Conservation (phyloP, 2,888 invertebrate species). For the Drosophila mulleri region DNA sequence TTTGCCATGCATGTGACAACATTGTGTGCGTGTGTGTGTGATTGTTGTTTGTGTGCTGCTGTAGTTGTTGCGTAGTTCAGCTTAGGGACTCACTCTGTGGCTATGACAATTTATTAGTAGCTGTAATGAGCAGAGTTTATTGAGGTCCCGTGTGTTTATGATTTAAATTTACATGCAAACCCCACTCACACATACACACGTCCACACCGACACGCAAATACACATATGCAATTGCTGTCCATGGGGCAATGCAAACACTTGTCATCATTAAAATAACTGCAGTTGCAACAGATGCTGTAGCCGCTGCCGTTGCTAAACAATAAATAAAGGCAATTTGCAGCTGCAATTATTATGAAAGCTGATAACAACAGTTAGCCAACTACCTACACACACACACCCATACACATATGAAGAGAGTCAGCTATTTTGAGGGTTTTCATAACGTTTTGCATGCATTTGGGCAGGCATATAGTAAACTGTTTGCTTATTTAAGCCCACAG, state of each 20-base stretch:
- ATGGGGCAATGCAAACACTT: constrained; percentile 71
- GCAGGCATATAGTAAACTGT: constrained; percentile 12
- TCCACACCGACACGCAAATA: not conserved
- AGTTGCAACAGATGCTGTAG: constrained; percentile 59
- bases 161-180: constrained; percentile 69
- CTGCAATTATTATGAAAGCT: constrained; percentile 78
- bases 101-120: constrained; percentile 75
- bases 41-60: constrained; percentile 3
- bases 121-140: constrained; percentile 79
- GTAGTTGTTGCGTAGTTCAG: constrained; percentile 13
- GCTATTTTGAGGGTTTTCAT: constrained; percentile 34
- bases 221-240: constrained; percentile 35
- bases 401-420: constrained; percentile 14
- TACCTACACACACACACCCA: constrained; percentile 37
- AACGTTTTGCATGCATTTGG: constrained; percentile 11
- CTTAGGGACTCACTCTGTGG: constrained; percentile 41
- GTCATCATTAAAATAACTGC: constrained; percentile 79
- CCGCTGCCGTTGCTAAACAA: constrained; percentile 56
- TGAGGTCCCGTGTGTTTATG: constrained; percentile 71
- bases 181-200: not conserved
- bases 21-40: constrained; percentile 6
- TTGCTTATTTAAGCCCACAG: constrained; percentile 25
- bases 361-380: constrained; percentile 67
- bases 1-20: constrained; percentile 24
- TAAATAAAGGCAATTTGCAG: constrained; percentile 78